Evolutionary conservation across 2,113 vertebrate genomes (phyloP), one percentile per base, ranked within the genome.

Genomic region (Dicrurus megarhynchus): DNA sequence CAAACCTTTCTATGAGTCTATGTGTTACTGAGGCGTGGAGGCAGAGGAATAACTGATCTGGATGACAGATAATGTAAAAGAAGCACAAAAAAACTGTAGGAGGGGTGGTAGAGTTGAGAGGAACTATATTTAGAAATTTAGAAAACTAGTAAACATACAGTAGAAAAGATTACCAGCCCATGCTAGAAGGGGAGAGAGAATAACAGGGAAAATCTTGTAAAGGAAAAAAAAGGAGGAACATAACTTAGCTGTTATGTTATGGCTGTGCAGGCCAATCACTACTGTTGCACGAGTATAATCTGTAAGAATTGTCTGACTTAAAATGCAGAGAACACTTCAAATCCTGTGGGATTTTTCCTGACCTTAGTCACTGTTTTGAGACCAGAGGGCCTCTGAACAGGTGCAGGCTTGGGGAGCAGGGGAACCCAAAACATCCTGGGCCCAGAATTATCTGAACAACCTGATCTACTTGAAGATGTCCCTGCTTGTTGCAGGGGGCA

Each of bases 101-200:
- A 79, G 78, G 59, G 55, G 32, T 76, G 70, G n/a, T 42, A 59
- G 32, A 76, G 26, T 49, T 85, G 49, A 81, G 47, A 77, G 76
- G 14, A 90, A 32, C 65, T 93, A 23, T 61, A 60, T 76, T 89
- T 95, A 79, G 73, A 56, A 81, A 79, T 70, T 41, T 32, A 87
- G 73, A 65, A 70, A 93, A 49, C 56, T 84, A 87, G 65, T 91
- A 96, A 96, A 96, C 32, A 68, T 71, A 71, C 53, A 56, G 61
- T 22, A 75, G 49, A 39, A 93, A 92, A 92, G 35, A 22, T 13
- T 35, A 88, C 11, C 22, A 80, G 42, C 16, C 27, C 3, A 3
- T 71, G 59, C 30, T 71, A 64, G 60, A 60, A 17, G 11, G 27
- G 30, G 69, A 50, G 55, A 77, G 20, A 67, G 9, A 55, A 53